Evolutionary conservation across 2,888 invertebrate genomes (phyloP).

Genomic region (Meliscaeva auricollis): DNA sequence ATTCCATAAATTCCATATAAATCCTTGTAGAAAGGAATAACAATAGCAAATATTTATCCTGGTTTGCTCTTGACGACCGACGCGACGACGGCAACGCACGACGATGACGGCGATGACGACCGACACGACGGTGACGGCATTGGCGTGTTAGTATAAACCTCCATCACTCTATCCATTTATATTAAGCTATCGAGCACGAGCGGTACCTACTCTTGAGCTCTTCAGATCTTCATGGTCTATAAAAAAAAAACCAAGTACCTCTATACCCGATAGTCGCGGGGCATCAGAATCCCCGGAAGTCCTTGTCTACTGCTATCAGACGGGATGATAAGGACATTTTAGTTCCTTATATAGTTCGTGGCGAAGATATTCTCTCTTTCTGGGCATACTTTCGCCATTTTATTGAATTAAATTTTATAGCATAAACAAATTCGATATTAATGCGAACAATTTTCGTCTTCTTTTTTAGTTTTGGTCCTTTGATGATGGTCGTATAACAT

Average conservation of each 20-base stretch:
- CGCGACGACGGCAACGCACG: neutral
- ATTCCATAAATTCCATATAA: constrained; percentile 67
- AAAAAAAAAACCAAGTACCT: constrained; percentile 26
- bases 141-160: neutral
- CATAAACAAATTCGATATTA: constrained; percentile 68
- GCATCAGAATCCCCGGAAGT: constrained; percentile 21
- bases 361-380: neutral
- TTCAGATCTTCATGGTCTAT: constrained; percentile 33
- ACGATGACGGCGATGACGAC: neutral
- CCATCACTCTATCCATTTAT: constrained; percentile 6
- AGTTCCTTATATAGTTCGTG: constrained; percentile 10
- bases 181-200: neutral
- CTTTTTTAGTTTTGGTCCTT: constrained; percentile 24
- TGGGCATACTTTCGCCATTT: constrained; percentile 29
- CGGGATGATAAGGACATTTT: constrained; percentile 34
- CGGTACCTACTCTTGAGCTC: neutral
- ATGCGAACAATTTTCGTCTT: constrained; percentile 48
- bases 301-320: constrained; percentile 18
- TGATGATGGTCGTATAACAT: constrained; percentile 23
- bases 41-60: constrained; percentile 48
- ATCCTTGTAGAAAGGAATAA: constrained; percentile 47
- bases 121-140: neutral
- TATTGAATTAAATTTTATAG: constrained; percentile 69
- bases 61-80: constrained; percentile 20
- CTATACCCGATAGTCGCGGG: neutral